These are phyloP conservation scores for Catostomus latipinnis DNA, from an alignment of 2,797 vertebrate species.

Conservation along the genomic window DNA sequence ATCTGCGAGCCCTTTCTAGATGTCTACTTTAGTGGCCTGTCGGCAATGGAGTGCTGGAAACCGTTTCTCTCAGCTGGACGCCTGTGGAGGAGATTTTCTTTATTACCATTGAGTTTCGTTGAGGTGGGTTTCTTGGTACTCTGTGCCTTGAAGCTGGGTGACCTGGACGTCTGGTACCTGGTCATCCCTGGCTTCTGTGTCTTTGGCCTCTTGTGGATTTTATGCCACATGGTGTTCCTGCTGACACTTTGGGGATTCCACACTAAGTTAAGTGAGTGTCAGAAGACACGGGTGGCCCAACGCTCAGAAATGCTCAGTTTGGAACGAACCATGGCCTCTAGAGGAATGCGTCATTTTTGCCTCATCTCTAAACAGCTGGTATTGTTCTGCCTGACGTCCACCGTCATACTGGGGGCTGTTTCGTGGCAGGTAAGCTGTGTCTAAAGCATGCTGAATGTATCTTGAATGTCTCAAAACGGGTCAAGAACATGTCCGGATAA, in stretches of 20 bases:
- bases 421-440: conserved; percentile 91
- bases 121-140: conserved; percentile 84
- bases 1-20: conserved; percentile 93
- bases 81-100: conserved; percentile 87
- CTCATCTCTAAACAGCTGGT: conserved; percentile 95
- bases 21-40: conserved; percentile 92
- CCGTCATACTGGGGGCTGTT: conserved; percentile 88
- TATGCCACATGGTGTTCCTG: conserved; percentile 93
- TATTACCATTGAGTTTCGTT: conserved; percentile 84
- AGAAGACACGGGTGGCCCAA: conserved; percentile 87
- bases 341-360: conserved; percentile 98
- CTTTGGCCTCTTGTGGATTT: conserved; percentile 94
- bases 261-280: conserved; percentile 93
- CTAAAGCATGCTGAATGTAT: background rate
- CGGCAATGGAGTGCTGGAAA: conserved; percentile 92
- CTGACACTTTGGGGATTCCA: conserved; percentile 98
- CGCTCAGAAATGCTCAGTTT: conserved; percentile 84
- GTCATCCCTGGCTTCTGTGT: conserved; percentile 96
- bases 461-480: background rate
- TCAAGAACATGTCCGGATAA: too few species aligned
- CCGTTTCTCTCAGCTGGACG: conserved; percentile 88
- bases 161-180: conserved; percentile 93
- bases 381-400: conserved; percentile 91
- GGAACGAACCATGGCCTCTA: conserved; percentile 95
- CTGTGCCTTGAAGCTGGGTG: conserved; percentile 83